Conservation (phyloP, 2,113 vertebrate species). For the Nerophis ophidion region DNA sequence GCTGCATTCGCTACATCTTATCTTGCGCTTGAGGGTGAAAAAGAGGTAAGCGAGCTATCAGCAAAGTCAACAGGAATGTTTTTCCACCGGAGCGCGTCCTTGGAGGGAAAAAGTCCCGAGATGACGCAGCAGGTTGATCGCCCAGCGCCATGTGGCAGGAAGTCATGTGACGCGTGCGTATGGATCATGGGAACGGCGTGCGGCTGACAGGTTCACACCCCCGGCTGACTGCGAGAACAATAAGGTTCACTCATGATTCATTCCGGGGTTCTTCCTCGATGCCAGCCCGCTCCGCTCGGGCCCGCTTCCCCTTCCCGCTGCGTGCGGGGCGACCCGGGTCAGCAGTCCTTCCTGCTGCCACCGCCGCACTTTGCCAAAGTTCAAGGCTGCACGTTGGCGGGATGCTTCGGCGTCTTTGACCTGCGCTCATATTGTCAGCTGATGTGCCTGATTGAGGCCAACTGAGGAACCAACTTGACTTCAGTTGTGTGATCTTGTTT, state of each 20-base stretch:
- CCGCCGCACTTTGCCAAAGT: slow-evolving; percentile 20
- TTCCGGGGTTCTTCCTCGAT: slow-evolving; percentile 52
- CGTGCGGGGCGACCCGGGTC: not conserved
- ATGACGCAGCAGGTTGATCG: slow-evolving; percentile 33
- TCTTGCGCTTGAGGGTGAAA: too few species aligned
- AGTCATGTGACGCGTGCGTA: slow-evolving; percentile 42
- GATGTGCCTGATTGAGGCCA: slow-evolving; percentile 36
- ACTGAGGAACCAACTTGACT: slow-evolving; percentile 11
- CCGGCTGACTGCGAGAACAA: slow-evolving; percentile 60
- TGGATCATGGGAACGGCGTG: slow-evolving; percentile 55
- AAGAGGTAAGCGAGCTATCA: too few species aligned
- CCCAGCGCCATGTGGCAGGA: slow-evolving; percentile 35
- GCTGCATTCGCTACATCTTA: too few species aligned
- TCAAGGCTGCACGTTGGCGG: slow-evolving; percentile 36
- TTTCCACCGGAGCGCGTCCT: not conserved
- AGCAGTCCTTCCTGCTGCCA: slow-evolving; percentile 47
- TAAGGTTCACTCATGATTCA: slow-evolving; percentile 64
- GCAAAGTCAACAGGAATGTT: not conserved
- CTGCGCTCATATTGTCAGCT: slow-evolving; percentile 29
- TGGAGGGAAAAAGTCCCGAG: slow-evolving; percentile 5
- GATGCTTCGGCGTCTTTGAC: slow-evolving; percentile 40
- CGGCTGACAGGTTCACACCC: slow-evolving; percentile 26
- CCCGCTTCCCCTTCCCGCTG: slow-evolving; percentile 47
- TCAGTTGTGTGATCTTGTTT: too few species aligned
- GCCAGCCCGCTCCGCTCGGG: slow-evolving; percentile 25